A percentile compares a stretch with the other conserved stretches of the same genome.
phyloP scores from a whole-genome alignment of 2,888 invertebrate genomes.

The Trissolcus brochymenae region DNA sequence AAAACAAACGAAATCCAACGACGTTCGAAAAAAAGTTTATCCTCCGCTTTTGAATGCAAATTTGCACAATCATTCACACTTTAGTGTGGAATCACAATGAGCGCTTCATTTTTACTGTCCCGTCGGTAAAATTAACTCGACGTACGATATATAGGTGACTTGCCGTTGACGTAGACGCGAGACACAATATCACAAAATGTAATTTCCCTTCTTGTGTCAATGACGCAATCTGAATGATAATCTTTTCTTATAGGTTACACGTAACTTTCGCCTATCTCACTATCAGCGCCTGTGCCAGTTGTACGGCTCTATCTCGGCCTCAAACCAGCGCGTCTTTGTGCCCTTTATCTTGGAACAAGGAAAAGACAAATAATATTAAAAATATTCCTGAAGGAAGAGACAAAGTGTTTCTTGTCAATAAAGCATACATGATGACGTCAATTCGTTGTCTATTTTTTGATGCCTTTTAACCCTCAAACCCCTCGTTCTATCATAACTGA shows the following conservation, averaged over 20 bases:
- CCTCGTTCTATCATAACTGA: neutral
- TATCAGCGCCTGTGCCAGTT: constrained; percentile 11
- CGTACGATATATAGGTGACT: neutral
- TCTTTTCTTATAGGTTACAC: constrained; percentile 20
- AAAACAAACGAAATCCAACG: no score
- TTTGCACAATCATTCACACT: no score
- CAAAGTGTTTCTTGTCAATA: no score
- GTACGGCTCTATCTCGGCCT: constrained; percentile 10
- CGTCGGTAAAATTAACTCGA: neutral
- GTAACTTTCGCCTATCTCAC: constrained; percentile 23
- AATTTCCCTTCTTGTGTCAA: constrained; percentile 22
- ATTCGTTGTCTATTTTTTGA: no score
- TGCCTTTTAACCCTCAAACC: neutral
- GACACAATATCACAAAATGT: constrained; percentile 9
- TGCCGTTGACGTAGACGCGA: constrained; percentile 3
- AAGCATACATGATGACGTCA: no score
- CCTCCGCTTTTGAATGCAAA: no score
- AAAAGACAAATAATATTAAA: neutral
- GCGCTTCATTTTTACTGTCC: neutral
- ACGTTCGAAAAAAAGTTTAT: no score
- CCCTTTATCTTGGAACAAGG: neutral
- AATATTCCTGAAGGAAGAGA: no score
- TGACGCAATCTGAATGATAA: constrained; percentile 17
- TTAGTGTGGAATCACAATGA: no score
- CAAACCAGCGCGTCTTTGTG: constrained; percentile 11